These are phyloP conservation scores for Lutjanus erythropterus DNA, from an alignment of 2,113 vertebrate genomes.

Conservation along the genomic window DNA sequence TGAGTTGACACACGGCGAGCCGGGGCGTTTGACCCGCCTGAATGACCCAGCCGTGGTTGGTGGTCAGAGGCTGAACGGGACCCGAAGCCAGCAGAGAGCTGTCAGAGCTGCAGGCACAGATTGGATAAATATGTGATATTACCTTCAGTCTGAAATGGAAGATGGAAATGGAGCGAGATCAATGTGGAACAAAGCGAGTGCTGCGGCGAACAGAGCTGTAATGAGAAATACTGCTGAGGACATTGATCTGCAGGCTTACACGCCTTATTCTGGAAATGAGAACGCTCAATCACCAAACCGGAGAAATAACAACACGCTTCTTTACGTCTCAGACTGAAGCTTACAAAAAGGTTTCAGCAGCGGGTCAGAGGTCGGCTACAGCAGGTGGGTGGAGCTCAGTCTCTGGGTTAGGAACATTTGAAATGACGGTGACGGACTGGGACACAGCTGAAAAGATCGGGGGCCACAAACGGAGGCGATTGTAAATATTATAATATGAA, in stretches of 20 bases:
- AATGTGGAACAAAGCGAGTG: conserved; percentile 2
- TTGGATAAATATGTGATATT: conserved; percentile 10
- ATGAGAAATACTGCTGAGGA: conserved; percentile 15
- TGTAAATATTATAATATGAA: too few relatives aligned
- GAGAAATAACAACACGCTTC: background rate
- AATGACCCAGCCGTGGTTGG: background rate
- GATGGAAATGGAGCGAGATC: conserved; percentile 21
- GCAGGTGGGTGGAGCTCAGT: background rate
- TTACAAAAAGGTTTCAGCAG: background rate
- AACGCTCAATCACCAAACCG: conserved; percentile 2
- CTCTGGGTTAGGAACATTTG: background rate
- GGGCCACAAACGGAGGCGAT: too few relatives aligned
- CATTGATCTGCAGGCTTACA: conserved; percentile 7
- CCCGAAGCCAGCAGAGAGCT: background rate
- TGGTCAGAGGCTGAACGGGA: background rate
- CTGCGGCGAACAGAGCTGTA: background rate
- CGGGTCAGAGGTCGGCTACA: background rate
- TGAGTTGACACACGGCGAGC: background rate
- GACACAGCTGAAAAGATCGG: too few relatives aligned
- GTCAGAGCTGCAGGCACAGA: background rate
- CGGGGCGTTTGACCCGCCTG: background rate
- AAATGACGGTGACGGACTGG: too few relatives aligned
- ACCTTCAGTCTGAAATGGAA: background rate
- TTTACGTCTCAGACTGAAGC: background rate
- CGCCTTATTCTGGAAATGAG: conserved; percentile 4